These are phyloP conservation scores for Apogon hyalosoma DNA, from an alignment of 2,797 vertebrate genomes.

Conservation along the genomic window DNA sequence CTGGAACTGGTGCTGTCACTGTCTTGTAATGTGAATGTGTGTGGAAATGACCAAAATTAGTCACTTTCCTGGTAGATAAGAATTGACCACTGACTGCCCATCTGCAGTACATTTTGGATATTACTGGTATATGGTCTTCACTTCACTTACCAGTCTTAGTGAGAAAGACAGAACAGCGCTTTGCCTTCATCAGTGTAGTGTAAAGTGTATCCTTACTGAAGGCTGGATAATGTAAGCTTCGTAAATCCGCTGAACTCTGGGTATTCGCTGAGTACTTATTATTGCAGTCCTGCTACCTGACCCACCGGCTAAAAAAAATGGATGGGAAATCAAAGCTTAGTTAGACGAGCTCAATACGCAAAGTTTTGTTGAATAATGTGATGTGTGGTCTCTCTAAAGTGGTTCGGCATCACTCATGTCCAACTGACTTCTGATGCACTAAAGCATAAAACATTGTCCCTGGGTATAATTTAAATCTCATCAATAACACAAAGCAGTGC, in stretches of 20 bases:
- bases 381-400: conserved; percentile 55
- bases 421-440: conserved; percentile 66
- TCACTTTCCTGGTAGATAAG: too few species aligned
- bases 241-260: conserved; percentile 37
- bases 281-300: conserved; percentile 33
- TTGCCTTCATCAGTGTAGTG: background rate
- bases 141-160: background rate
- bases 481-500: conserved; percentile 76
- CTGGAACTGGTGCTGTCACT: too few species aligned
- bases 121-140: background rate
- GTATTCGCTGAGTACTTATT: conserved; percentile 35
- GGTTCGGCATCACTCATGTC: conserved; percentile 55
- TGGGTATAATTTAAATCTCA: conserved; percentile 76
- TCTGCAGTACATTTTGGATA: too few species aligned
- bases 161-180: background rate
- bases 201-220: conserved; percentile 18
- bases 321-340: conserved; percentile 65
- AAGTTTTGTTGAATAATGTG: conserved; percentile 65
- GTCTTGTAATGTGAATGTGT: too few species aligned
- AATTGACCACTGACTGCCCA: too few species aligned
- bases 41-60: too few species aligned
- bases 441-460: conserved; percentile 72
- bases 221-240: conserved; percentile 10
- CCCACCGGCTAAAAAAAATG: conserved; percentile 39
- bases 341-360: conserved; percentile 48